Conservation (phyloP, 1,140 invertebrate species). For the Drosophila neocordata region DNA sequence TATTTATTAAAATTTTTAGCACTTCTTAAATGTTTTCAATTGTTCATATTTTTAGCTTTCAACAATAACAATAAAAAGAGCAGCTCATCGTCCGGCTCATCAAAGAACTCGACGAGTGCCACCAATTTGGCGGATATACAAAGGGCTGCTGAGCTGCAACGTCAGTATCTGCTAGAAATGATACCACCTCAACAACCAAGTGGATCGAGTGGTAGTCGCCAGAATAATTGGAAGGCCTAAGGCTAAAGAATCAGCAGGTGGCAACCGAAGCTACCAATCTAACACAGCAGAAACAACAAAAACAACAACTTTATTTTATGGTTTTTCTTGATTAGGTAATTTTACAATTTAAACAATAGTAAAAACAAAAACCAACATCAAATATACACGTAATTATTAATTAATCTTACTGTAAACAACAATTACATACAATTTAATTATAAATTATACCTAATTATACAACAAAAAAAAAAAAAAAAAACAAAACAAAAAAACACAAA, state of each 20-base stretch:
- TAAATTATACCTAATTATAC: constrained; percentile 55
- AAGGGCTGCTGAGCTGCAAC: constrained; percentile 93
- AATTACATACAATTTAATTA: constrained; percentile 74
- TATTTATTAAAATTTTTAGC: not conserved
- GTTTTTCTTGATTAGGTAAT: constrained; percentile 72
- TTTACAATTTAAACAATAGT: constrained; percentile 67
- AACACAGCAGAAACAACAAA: constrained; percentile 18
- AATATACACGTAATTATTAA: constrained; percentile 69
- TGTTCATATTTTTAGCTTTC: constrained; percentile 44
- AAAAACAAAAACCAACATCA: constrained; percentile 41
- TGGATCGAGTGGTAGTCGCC: constrained; percentile 76
- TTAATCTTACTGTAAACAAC: constrained; percentile 74
- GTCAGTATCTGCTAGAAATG: constrained; percentile 98
- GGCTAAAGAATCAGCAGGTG: not conserved
- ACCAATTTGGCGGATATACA: constrained; percentile 89
- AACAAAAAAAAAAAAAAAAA: constrained; percentile 24
- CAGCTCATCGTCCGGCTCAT: constrained; percentile 67
- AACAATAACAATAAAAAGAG: constrained; percentile 79
- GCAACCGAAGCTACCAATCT: constrained; percentile 11
- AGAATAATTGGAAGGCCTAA: constrained; percentile 83
- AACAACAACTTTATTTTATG: constrained; percentile 56
- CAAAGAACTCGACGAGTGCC: constrained; percentile 83
- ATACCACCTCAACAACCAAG: constrained; percentile 89
- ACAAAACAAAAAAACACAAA: constrained; percentile 26
- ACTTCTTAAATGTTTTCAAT: not conserved